Evolutionary conservation across 2,113 vertebrate species (phyloP), one percentile per base, ranked within the genome.

Genomic region (Alligator sinensis): DNA sequence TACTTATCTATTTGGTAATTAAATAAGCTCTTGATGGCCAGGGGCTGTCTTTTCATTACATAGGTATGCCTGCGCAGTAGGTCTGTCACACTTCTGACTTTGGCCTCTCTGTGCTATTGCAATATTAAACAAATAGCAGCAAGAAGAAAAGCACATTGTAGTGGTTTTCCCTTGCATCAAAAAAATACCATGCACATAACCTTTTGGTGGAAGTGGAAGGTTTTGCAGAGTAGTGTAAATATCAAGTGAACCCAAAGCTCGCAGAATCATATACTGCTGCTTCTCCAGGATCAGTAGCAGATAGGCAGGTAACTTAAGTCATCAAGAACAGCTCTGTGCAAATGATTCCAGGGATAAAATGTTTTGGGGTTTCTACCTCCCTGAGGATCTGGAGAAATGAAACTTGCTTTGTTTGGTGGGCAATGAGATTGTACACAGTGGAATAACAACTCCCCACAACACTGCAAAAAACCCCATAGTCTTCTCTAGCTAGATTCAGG

Each of bases 1-100:
- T 75, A 88, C 88, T 9, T 90, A 76, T 57, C 61, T 47, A 91
- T 92, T 86, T n/a, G 72, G 86, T 90, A 90, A 82, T 54, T 80
- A 3, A 54, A 72, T 16, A 70, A 86, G 86, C 7, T 75, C 61
- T 84, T 24, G 1, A 21, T 64, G 17, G 86, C 47, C 47, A 47
- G 47, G 47, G 47, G 47, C 47, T 47, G 47, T 47, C 47, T 47
- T 47, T 47, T 47, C 47, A 47, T 47, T 47, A 9, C 9, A 47
- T 9, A 47, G 47, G 47, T 47, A 47, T 47, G 70, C 64, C 81
- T 84, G 24, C 55, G 55, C 38, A 86, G 91, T 16, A 30, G 22
- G 30, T 92, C 68, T 68, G 30, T 58, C 87, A 28, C 10, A 92
- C 61, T 63, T 72, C 3, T 74, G 70, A 38, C 47, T 47, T 7